Evolutionary conservation across 30 jellyfish, hydroid and myxozoan genomes (phyloP).

Genomic region (Nemopilema nomurai): DNA sequence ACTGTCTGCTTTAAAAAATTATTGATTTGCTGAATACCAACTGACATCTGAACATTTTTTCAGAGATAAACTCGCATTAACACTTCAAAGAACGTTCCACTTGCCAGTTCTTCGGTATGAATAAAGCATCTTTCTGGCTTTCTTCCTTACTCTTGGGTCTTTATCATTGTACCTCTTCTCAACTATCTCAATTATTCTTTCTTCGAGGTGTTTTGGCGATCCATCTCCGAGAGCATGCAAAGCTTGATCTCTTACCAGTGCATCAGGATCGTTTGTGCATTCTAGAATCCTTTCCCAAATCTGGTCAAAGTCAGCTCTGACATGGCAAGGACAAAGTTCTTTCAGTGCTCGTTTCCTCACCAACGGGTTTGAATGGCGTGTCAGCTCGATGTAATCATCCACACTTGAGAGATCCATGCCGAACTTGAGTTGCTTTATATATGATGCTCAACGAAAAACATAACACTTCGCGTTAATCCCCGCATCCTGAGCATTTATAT

Average conservation of each 20-base stretch:
- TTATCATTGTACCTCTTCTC: constrained; percentile 33
- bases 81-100: constrained; percentile 24
- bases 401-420: constrained; percentile 9
- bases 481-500: too few species aligned
- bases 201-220: constrained; percentile 41
- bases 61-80: neutral
- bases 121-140: constrained; percentile 50
- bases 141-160: constrained; percentile 41
- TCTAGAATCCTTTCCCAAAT: constrained; percentile 49
- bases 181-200: constrained; percentile 31
- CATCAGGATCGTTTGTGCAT: constrained; percentile 42
- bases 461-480: too few species aligned
- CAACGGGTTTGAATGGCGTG: constrained; percentile 42
- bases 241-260: constrained; percentile 56
- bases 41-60: too few species aligned
- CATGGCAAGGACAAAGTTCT: constrained; percentile 58
- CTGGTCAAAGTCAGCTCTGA: constrained; percentile 47
- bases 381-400: constrained; percentile 38
- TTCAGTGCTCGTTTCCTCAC: constrained; percentile 43
- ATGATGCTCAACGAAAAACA: too few species aligned
- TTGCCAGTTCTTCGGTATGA: constrained; percentile 54
- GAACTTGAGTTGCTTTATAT: too few species aligned
- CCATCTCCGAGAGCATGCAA: constrained; percentile 61
- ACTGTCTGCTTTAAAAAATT: too few species aligned
- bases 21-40: too few species aligned